Evolutionary conservation across 2,888 invertebrate species (phyloP).

Genomic region (Mayetiola destructor): DNA sequence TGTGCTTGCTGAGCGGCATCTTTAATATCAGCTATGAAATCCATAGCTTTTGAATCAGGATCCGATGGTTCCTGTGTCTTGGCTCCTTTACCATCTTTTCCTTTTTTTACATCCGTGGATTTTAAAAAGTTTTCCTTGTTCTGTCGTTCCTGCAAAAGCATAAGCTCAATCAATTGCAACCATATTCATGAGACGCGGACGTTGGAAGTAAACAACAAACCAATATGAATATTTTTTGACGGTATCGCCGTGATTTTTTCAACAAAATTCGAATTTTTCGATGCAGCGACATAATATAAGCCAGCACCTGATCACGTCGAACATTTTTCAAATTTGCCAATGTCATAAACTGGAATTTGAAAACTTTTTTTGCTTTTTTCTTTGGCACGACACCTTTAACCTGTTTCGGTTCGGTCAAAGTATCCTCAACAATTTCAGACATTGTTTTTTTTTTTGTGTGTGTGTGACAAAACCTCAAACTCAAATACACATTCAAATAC

Average conservation of each 20-base stretch:
- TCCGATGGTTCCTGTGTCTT: not conserved
- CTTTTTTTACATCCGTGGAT: not conserved
- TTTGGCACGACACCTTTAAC: too few species aligned
- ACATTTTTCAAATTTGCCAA: not conserved
- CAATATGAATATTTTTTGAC: not conserved
- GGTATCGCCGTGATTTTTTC: slow-evolving; percentile 13
- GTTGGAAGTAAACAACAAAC: not conserved
- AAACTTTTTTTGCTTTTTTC: not conserved
- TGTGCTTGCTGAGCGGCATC: slow-evolving; percentile 59
- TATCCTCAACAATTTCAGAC: too few species aligned
- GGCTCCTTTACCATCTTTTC: not conserved
- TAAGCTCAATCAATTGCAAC: not conserved
- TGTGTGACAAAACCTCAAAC: too few species aligned
- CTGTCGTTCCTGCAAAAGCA: not conserved
- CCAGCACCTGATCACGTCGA: slow-evolving; percentile 7
- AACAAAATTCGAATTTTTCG: slow-evolving; percentile 11
- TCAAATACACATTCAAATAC: too few species aligned
- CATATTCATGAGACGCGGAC: not conserved
- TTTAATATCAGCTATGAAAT: slow-evolving; percentile 49
- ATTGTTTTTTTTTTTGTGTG: too few species aligned
- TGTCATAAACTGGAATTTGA: not conserved
- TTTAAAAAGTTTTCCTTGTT: not conserved
- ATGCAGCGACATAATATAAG: slow-evolving; percentile 15
- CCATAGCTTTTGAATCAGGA: not conserved
- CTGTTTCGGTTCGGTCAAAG: not conserved